Evolutionary conservation across 1,140 invertebrate species (phyloP), one percentile per base, ranked within the genome.

Genomic region (Periplaneta americana): DNA sequence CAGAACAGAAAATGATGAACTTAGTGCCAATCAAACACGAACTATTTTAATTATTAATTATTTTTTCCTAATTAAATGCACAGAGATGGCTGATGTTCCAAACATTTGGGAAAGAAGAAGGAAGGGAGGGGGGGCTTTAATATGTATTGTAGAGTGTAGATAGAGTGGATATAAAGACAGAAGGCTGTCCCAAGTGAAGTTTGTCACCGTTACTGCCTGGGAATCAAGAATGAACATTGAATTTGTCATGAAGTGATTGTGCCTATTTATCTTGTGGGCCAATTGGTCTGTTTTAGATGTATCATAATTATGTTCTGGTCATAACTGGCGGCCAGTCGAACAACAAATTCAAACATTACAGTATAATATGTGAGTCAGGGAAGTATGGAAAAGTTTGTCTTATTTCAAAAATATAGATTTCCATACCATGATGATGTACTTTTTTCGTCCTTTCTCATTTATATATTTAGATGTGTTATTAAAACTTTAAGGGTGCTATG

Each of bases 1-100:
- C 95, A 96, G 88, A 96, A 93, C 85, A 92, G 93, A 88, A 98
- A 98, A 94, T 97, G 89, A 92, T 78, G 22, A 66, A 66, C n/a
- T n/a, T 66, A 28, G 48, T 66, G 48, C 22, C 48, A 66, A 66
- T 66, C n/a, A 6, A n/a, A 66, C 22, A 66, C n/a, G 28, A n/a
- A 66, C 48, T 66, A 10, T 28, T 66, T 66, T n/a, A 28, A 66
- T 66, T 28, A 28, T 66, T 66, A 66, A n/a, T n/a, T 28, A 66
- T n/a, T 66, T 66, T 66, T 66, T 28, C 48, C 10, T 66, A 66
- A 66, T 66, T 66, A 66, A 2, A 28, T 66, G n/a, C n/a, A 66
- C 48, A 66, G 48, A 28, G 22, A 2, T 66, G 48, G 48, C 48
- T 28, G 48, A 66, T 66, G 48, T 66, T 28, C 5, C 6, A 66